Evolutionary conservation across 2,797 vertebrate genomes (phyloP), one percentile per base, ranked within the genome.

Genomic region (Sebastes dallii): DNA sequence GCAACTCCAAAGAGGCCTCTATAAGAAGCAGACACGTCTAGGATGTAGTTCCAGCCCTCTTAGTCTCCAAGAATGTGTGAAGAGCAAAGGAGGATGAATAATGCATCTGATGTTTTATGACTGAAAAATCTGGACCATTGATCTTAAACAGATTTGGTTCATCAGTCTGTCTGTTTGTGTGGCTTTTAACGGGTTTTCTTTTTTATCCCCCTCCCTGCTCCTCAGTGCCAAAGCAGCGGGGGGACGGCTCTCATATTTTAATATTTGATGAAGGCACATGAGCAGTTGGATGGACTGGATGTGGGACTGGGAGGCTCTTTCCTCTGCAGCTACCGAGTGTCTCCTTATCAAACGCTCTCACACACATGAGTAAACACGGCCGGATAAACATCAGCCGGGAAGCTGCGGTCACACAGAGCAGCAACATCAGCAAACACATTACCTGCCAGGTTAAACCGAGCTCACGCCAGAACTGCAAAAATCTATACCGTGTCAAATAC

Each of bases 11-110:
- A 87, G 75, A 52, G 24, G 66, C 13, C 32, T 9, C 9, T 71
- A 83, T 82, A 66, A 83, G 74, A 91, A 81, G 52, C 86, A 91
- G 91, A 84, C 75, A 8, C 69, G 54, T 78, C 67, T 61, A 25
- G 56, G 86, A 91, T 79, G 81, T 27, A 58, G 64, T 65, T 82
- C 78, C 72, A 58, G 66, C 42, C 20, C 34, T 72, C 14, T 55
- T 84, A 83, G 83, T 89, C 81, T 75, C 24, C 39, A 88, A 88
- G 89, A 93, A 89, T 87, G 88, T 91, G 84, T 88, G 86, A 89
- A 75, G 70, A 78, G 70, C 59, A 46, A 70, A 77, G 68, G 80
- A 8, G 77, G 70, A 81, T 89, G 80, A 88, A 89, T 83, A 78
- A 92, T 74, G 24, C 74, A 88, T 89, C 73, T 84, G 65, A 86